A percentile compares a stretch with the other conserved stretches of the same genome.
phyloP scores from a whole-genome alignment of 2,888 invertebrate genomes.

The Smittia sp. region DNA sequence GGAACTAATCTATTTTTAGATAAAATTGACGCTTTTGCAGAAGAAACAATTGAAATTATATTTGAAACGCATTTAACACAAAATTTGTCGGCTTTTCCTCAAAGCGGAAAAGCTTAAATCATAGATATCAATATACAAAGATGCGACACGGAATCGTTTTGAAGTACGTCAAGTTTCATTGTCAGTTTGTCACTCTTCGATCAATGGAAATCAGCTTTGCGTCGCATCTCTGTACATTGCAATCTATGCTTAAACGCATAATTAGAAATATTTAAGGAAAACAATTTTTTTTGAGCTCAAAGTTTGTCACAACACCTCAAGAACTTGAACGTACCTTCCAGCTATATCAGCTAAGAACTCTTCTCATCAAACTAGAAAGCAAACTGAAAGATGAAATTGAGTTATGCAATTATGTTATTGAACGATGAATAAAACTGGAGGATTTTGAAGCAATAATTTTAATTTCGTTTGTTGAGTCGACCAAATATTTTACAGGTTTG shows the following conservation, averaged over 20 bases:
- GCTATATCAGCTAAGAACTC: background rate
- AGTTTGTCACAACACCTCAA: background rate
- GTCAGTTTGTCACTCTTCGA: too few species aligned
- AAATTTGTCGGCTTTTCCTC: too few species aligned
- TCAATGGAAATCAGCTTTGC: too few species aligned
- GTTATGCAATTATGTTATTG: background rate
- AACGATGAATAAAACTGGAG: background rate
- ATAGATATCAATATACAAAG: too few species aligned
- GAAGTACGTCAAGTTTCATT: too few species aligned
- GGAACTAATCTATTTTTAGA: slow-evolving; percentile 21
- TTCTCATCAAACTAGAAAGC: too few species aligned
- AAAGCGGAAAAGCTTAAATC: too few species aligned
- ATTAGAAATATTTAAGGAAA: background rate
- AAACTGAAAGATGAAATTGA: background rate
- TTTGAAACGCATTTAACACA: background rate
- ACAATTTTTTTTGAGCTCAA: background rate
- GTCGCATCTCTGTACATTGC: background rate
- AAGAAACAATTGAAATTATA: background rate
- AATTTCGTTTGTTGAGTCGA: background rate
- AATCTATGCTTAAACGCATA: background rate
- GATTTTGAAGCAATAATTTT: background rate
- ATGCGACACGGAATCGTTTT: too few species aligned
- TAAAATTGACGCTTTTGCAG: background rate
- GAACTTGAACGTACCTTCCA: background rate
- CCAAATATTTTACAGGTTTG: background rate